A percentile compares a stretch with the other conserved stretches of the same genome.
Evolutionary conservation across 1,140 invertebrate species (phyloP).

Genomic region (Ips nitidus): DNA sequence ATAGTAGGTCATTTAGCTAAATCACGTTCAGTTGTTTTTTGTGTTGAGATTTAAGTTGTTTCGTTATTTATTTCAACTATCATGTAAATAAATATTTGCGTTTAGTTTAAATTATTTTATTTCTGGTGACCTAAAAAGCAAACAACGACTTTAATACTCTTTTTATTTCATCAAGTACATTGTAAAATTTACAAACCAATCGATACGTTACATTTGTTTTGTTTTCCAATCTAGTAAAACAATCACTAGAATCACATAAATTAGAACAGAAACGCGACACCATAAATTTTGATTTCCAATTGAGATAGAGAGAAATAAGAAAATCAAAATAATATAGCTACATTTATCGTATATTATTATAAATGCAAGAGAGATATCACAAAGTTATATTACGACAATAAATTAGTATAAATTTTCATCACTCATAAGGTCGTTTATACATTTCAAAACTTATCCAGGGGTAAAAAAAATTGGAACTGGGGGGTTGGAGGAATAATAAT

Average conservation of each 20-base stretch:
- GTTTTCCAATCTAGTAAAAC: constrained; percentile 43
- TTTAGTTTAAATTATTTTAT: too few species aligned
- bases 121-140: too few species aligned
- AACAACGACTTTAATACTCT: constrained; percentile 18
- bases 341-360: constrained; percentile 4
- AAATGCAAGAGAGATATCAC: constrained; percentile 44
- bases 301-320: constrained; percentile 31
- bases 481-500: not conserved
- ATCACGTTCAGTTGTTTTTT: too few species aligned
- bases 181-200: constrained; percentile 42
- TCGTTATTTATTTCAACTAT: too few species aligned
- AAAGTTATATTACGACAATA: constrained; percentile 39
- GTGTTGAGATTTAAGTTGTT: too few species aligned
- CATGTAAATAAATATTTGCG: too few species aligned
- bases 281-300: not conserved
- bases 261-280: constrained; percentile 7
- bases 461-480: constrained; percentile 17
- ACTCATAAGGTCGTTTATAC: constrained; percentile 44
- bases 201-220: constrained; percentile 37
- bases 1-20: too few species aligned
- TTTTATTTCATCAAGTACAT: constrained; percentile 45
- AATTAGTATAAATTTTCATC: constrained; percentile 40
- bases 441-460: constrained; percentile 35
- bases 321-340: constrained; percentile 10
- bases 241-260: constrained; percentile 42